These are phyloP conservation scores for Clavelina lepadiformis DNA, from an alignment of 23 tunicate species.

Conservation along the genomic window DNA sequence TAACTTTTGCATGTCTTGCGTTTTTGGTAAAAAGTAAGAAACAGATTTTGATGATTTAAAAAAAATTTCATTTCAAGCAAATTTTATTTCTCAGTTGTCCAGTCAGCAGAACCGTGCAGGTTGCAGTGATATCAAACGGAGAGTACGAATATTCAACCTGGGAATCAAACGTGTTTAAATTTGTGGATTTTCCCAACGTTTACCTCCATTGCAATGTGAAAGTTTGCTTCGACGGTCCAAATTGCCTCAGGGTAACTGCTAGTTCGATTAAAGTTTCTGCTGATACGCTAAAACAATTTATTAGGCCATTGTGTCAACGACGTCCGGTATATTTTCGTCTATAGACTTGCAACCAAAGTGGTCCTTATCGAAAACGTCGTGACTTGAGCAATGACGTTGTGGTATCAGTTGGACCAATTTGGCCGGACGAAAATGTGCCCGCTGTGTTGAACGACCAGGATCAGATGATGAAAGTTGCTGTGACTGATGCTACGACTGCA, in stretches of 20 bases:
- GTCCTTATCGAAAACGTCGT: constrained; percentile 11
- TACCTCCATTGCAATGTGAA: constrained; percentile 73
- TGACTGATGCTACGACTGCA: no score
- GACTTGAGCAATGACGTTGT: constrained; percentile 12
- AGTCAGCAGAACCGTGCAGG: constrained; percentile 20
- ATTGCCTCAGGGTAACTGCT: constrained; percentile 39
- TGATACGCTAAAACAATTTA: not conserved
- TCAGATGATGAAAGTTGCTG: no score
- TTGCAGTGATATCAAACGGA: constrained; percentile 44
- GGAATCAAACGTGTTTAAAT: constrained; percentile 79
- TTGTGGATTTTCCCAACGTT: constrained; percentile 35
- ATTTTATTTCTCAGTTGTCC: constrained; percentile 61
- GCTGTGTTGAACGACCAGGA: no score
- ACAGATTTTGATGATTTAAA: not conserved
- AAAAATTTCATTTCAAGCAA: not conserved
- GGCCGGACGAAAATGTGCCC: no score
- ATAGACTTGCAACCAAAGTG: not conserved
- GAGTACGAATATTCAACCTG: constrained; percentile 26
- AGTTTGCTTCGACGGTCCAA: constrained; percentile 60
- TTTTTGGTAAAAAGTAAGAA: not conserved
- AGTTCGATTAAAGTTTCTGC: not conserved
- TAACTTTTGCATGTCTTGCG: constrained; percentile 23
- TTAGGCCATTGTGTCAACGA: not conserved
- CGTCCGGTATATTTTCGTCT: not conserved
- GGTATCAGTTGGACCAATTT: constrained; percentile 46